Base-by-base conservation (phyloP, 2,113 vertebrate genomes). In the Rousettus leschenaultii region DNA sequence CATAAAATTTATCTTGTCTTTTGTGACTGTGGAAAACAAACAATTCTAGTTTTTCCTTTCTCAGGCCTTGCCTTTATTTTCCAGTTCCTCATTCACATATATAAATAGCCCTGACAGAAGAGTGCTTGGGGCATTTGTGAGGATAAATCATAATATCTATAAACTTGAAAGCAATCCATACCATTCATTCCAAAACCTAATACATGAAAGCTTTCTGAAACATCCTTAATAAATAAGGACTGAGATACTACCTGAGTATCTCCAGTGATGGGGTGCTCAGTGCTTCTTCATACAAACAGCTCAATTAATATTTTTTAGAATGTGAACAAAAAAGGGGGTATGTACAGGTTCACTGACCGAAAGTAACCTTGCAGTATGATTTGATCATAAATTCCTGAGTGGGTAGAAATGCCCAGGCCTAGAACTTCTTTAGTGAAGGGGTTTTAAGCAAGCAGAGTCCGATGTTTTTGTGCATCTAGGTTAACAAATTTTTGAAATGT, bases 41-140 rank as follows among this genome's bases (percentile, higher is more conserved):
- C 53, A 94, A 84, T 65, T 80, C 51, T 80, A 94, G 61, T 84
- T n/a, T 88, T 91, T 79, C 65, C 57, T 85, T 95, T 96, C 38
- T 77, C 59, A 95, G 86, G 66, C 57, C 12, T 91, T 87, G 19
- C 16, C 57, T 84, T 94, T 43, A 89, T 75, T 96, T 94, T n/a
- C 86, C n/a, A 95, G 61, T 22, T 14, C 40, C 68, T 86, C 21
- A 83, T 26, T 86, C 70, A 95, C 26, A 92, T 65, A 75, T 16
- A 83, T 66, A 82, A 82, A 89, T 1, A 88, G 43, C 59, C 48
- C 83, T 82, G 18, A 95, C 33, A 77, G 28, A 91, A 70, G 38
- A 73, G 33, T 73, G 73, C 28, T 21, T 16, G 28, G 38, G 19
- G 65, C 7, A 74, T 79, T 79, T 57, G 85, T 85, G 35, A 95